These are phyloP conservation scores for Andrena chrysosceles DNA, from an alignment of 2,888 invertebrate genomes.

Conservation along the genomic window DNA sequence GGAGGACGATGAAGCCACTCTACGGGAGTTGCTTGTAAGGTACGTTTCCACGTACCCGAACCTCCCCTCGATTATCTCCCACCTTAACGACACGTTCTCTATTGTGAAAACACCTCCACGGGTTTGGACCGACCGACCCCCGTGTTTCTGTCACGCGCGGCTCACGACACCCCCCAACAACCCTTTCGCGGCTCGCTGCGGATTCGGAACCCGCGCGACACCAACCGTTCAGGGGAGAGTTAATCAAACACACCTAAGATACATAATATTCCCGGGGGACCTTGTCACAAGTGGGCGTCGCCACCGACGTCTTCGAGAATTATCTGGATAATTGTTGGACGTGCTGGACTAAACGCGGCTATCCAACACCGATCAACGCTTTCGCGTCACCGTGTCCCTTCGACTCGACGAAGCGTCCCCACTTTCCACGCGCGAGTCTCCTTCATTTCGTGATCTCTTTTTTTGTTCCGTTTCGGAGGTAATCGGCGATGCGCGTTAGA, in stretches of 20 bases:
- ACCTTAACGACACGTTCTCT: constrained; percentile 24
- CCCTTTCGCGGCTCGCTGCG: constrained; percentile 19
- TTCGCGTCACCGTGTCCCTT: no score
- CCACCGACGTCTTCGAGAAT: constrained; percentile 71
- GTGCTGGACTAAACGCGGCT: not conserved
- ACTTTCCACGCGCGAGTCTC: no score
- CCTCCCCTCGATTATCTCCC: not conserved
- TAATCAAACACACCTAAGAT: not conserved
- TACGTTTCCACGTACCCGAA: constrained; percentile 85
- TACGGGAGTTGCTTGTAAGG: constrained; percentile 98
- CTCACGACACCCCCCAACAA: not conserved
- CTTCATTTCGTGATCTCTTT: no score
- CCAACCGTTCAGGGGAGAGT: constrained; percentile 21
- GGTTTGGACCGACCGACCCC: constrained; percentile 10
- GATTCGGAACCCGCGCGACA: constrained; percentile 41
- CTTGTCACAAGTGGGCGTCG: constrained; percentile 58
- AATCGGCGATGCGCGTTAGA: no score
- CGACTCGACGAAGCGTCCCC: no score
- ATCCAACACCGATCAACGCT: not conserved
- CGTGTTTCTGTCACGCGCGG: constrained; percentile 6
- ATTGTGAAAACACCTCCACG: constrained; percentile 47
- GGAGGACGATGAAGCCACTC: constrained; percentile 94
- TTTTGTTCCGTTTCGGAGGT: no score
- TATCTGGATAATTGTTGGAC: constrained; percentile 71
- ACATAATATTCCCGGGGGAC: not conserved